Base-by-base conservation (phyloP, 1,140 invertebrate genomes). In the Chionoecetes opilio region DNA sequence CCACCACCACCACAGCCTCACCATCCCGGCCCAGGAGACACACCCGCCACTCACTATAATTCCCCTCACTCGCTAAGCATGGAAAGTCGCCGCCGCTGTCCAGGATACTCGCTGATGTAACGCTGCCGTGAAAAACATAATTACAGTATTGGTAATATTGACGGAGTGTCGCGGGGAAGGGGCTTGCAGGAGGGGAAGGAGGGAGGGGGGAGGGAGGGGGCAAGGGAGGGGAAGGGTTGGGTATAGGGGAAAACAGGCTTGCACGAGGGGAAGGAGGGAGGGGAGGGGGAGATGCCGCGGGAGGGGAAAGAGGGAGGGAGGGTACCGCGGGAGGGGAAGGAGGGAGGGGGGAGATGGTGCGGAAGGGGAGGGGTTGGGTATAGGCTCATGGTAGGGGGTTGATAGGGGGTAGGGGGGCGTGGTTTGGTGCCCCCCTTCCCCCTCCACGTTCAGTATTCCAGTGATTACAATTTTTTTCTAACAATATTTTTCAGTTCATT, bases 111-210 rank as follows among this genome's bases (percentile, higher is more conserved):
- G n/a, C 63, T n/a, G 63, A 75, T 26, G 63, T 8, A 63, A 34
- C 89, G 32, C 46, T 75, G 89, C 46, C 41, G 46, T 91, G 63
- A 91, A 91, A 91, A 75, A 75, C 63, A 75, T 75, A 75, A 29
- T 91, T 75, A 75, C n/a, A 38, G 53, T 91, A 35, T 32, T 91
- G 89, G 53, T 75, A 75, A 91, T 32, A 92, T 92, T 82, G 32
- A 37, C 46, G 37, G 75, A 35, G 0, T 6, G 89, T 29, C 38
- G 38, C 82, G 63, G 91, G 35, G 2, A 29, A 11, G 32, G 75
- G 53, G 31, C 34, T 0, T 26, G 53, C 2, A 17, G 17, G 32
- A 11, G 34, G 75, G 53, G 63, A 82, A 8, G 8, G 53, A 2
- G 41, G 29, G 32, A 17, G 38, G 89, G n/a, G 90, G 8, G 53